Evolutionary conservation across 2,113 vertebrate genomes (phyloP).

Genomic region (Thinocorus orbignyianus): DNA sequence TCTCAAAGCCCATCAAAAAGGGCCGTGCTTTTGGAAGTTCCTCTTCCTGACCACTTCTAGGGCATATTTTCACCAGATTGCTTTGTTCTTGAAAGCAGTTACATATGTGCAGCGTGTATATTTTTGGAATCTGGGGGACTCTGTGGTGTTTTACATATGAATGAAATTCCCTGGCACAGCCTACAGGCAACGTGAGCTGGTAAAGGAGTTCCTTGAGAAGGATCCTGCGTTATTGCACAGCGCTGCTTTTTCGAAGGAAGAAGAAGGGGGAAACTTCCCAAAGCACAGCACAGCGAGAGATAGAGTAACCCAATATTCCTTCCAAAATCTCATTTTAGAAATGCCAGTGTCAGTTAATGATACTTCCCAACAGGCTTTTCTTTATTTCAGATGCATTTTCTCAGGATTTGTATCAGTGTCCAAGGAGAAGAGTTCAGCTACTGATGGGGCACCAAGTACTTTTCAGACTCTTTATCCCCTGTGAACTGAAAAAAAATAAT

Average conservation of each 20-base stretch:
- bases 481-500: neutral
- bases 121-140: neutral
- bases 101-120: neutral
- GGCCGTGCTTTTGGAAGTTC: neutral
- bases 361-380: neutral
- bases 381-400: neutral
- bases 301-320: neutral
- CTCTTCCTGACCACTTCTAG: neutral
- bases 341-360: fast-evolving
- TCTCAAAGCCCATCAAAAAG: neutral
- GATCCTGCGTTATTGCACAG: neutral
- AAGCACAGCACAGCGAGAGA: neutral
- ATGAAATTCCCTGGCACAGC: neutral
- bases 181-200: neutral
- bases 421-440: neutral
- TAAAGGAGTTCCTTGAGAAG: neutral
- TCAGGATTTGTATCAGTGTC: neutral
- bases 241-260: neutral
- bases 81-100: neutral
- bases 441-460: neutral
- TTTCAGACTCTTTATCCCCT: neutral
- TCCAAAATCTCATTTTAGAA: neutral
- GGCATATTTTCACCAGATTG: neutral
- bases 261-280: neutral
- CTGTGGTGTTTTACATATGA: neutral